Base-by-base conservation (phyloP, 2,113 vertebrate genomes). In the Damaliscus lunatus region DNA sequence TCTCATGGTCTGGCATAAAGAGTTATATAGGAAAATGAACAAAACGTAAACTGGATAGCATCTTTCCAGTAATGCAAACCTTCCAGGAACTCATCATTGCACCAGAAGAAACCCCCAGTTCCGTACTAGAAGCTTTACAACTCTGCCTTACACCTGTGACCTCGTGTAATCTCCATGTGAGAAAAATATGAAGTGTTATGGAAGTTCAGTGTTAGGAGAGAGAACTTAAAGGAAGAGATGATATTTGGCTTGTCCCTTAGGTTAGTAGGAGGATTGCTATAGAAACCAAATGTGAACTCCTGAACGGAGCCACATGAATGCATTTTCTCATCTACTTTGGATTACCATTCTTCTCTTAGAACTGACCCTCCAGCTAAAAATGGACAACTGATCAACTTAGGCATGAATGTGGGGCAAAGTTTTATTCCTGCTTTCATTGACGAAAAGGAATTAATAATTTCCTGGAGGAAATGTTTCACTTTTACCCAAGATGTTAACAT, bases 391-490 rank as follows among this genome's bases (percentile, higher is more conserved):
- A 93, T 21, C 62, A 71, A 94, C 12, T 87, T 90, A 94, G 60
- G 89, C 33, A 84, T 92, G 53, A 91, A 92, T 57, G 21, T 94
- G 64, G 46, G 14, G 33, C 78, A 71, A 89, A 77, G 25, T 91
- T 77, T 94, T 91, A 95, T 60, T 85, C 25, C 7, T 89, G 33
- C 52, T 90, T 36, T 96, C 93, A 88, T 12, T 80, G 52, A 81
- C 88, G 59, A 94, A 90, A 59, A 97, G 21, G 25, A 97, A 92
- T 90, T 95, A 59, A 74, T 89, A 95, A 94, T 40, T 87, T 9
- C 33, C 33, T 86, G 14, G 74, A 62, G 91, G 55, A 92, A 98
- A 88, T 57, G 33, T 80, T 88, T 89, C 13, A 85, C 40, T 92
- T 96, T 93, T 84, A 91, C 29, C 14, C 25, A 92, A n/a, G 71